Conservation (phyloP, 2,113 vertebrate genomes). For the Nothocercus julius region DNA sequence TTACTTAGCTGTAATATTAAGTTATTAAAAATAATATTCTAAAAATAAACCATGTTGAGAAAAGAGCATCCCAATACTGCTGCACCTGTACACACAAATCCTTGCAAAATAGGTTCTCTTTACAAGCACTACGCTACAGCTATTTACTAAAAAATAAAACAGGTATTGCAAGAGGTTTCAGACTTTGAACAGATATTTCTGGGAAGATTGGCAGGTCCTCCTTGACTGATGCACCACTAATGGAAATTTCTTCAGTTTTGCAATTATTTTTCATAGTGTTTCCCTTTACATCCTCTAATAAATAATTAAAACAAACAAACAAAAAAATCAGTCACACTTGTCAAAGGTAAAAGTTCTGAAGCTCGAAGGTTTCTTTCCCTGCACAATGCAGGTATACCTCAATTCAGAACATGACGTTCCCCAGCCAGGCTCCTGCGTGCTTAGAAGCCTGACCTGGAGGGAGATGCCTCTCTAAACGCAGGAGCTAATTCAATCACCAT, state of each 20-base stretch:
- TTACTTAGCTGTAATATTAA: background rate
- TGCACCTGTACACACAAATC: background rate
- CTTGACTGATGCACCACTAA: background rate
- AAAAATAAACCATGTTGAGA: background rate
- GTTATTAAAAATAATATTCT: background rate
- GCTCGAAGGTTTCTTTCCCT: conserved; percentile 25
- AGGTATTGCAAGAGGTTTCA: background rate
- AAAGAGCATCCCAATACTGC: background rate
- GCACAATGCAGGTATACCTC: background rate
- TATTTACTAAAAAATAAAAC: background rate
- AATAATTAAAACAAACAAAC: background rate
- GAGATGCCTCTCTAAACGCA: conserved; percentile 52
- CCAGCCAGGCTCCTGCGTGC: background rate
- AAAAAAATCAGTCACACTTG: conserved; percentile 48
- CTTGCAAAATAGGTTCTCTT: background rate
- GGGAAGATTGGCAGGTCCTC: conserved; percentile 32
- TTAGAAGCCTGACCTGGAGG: conserved; percentile 57
- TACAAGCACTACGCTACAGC: background rate
- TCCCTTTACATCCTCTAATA: background rate
- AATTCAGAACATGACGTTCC: background rate
- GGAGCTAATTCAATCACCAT: conserved; percentile 69
- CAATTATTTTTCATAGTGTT: background rate
- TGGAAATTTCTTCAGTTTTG: conserved; percentile 12
- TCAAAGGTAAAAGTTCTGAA: conserved; percentile 52
- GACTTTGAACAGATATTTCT: conserved; percentile 38